Evolutionary conservation across 2,888 invertebrate genomes (phyloP).

Genomic region (Papilio protenor): DNA sequence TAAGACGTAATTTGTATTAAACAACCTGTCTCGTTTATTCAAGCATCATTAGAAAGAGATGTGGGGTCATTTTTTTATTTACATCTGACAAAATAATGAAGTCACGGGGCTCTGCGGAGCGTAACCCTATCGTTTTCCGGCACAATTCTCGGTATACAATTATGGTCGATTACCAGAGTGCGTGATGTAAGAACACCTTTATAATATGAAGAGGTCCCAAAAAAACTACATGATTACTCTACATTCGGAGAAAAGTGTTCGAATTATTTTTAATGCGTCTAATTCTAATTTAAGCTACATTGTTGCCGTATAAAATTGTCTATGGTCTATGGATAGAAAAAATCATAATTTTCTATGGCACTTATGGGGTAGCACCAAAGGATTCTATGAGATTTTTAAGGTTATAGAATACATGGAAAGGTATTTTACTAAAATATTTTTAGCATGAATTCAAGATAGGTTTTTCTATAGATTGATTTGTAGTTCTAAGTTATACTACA

Average conservation of each 20-base stretch:
- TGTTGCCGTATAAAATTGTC: neutral
- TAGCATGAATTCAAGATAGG: too few relatives aligned
- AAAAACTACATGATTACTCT: slow-evolving; percentile 31
- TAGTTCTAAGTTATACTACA: neutral
- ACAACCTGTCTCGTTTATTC: slow-evolving; percentile 32
- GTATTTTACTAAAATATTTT: neutral
- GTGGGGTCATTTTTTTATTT: slow-evolving; percentile 56
- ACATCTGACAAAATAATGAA: slow-evolving; percentile 60
- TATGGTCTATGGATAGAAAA: neutral
- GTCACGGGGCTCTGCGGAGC: slow-evolving; percentile 72
- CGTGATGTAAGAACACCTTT: slow-evolving; percentile 38
- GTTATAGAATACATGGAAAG: neutral
- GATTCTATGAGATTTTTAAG: neutral
- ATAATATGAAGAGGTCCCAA: slow-evolving; percentile 28
- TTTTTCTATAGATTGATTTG: neutral
- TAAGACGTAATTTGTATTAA: slow-evolving; percentile 40
- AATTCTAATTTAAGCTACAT: neutral
- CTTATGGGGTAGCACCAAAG: too few relatives aligned
- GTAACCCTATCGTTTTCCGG: slow-evolving; percentile 75
- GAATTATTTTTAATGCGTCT: slow-evolving; percentile 18
- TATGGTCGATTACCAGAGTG: slow-evolving; percentile 56
- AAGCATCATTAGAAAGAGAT: slow-evolving; percentile 45
- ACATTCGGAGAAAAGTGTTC: slow-evolving; percentile 32
- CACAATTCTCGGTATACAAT: slow-evolving; percentile 78
- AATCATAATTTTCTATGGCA: neutral